Conservation (phyloP, 2,113 vertebrate genomes). For the Dermatemys mawii region DNA sequence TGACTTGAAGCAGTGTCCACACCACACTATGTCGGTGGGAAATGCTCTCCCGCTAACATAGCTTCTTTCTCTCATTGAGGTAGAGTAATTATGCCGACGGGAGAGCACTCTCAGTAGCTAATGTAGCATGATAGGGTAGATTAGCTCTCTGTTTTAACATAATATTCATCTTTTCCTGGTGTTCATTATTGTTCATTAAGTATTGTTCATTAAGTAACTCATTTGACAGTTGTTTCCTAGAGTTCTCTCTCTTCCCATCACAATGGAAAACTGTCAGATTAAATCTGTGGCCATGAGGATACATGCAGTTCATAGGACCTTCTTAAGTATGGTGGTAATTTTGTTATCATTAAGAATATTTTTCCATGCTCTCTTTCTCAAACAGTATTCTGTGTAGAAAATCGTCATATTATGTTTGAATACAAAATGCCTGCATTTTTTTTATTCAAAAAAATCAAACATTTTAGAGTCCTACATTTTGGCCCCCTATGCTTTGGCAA, state of each 20-base stretch:
- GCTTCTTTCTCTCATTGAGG: no score
- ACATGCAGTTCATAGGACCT: not conserved
- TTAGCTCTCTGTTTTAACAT: not conserved
- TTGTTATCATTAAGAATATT: not conserved
- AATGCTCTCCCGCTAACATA: no score
- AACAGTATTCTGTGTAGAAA: not conserved
- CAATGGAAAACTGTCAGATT: not conserved
- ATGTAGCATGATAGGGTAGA: no score
- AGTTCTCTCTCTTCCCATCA: not conserved
- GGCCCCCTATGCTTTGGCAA: not conserved
- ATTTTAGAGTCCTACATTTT: not conserved
- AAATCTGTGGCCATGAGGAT: not conserved
- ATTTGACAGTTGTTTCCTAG: not conserved
- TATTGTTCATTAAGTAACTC: not conserved
- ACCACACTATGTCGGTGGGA: no score
- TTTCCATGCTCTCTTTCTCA: not conserved
- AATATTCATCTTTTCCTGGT: not conserved
- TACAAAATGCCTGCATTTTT: not conserved
- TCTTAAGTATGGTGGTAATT: not conserved
- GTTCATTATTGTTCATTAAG: not conserved
- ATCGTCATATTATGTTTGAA: not conserved
- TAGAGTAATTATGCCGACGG: no score
- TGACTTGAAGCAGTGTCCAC: no score
- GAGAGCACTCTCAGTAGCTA: no score
- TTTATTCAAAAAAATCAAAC: not conserved